Evolutionary conservation across 1,140 invertebrate species (phyloP).

Genomic region (Drosophila melanogaster): Release_6_plus_ISO1_MT NT_033777.3:27378001-27378500

Average conservation of each 20-base stretch:
- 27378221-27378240: constrained; percentile 38
- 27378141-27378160: constrained; percentile 10
- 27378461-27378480: constrained; percentile 55
- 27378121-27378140: constrained; percentile 68
- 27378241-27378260: constrained; percentile 48
- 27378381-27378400: constrained; percentile 16
- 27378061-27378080: constrained; percentile 51
- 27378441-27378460: constrained; percentile 59
- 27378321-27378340: constrained; percentile 31
- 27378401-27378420: constrained; percentile 49
- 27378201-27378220: constrained; percentile 19
- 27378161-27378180: constrained; percentile 16
- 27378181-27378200: constrained; percentile 71
- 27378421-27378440: constrained; percentile 34
- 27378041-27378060: constrained; percentile 6
- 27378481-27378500: constrained; percentile 61
- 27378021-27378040: neutral
- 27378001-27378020: no score
- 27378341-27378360: constrained; percentile 6
- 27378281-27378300: constrained; percentile 80
- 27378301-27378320: constrained; percentile 75
- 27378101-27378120: constrained; percentile 66
- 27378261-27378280: constrained; percentile 44
- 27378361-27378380: neutral
- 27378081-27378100: constrained; percentile 78